Evolutionary conservation across 2,113 vertebrate species (phyloP), one percentile per base, ranked within the genome.

Genomic region (Lethenteron camtschaticum): DNA sequence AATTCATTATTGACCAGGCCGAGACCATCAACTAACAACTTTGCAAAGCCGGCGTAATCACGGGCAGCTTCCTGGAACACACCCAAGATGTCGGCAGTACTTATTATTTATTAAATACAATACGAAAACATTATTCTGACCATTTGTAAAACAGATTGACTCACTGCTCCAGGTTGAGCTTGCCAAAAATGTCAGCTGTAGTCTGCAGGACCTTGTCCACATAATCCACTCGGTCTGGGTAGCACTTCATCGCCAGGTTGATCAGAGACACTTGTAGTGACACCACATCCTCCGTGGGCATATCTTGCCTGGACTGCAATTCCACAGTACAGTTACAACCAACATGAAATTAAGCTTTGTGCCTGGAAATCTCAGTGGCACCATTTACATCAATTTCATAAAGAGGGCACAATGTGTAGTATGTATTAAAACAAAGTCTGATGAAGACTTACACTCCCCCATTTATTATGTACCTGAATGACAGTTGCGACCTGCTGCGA

Each of bases 401-500:
- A 9, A 6, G 55, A 56, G 69, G 14, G 9, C 55, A 12, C 56
- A 68, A 12, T 55, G 24, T 71, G 6, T 41, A 41, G 41, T 41
- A 41, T 41, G 41, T 41, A 41, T 41, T 41, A 41, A 41, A 41
- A 41, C 41, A 41, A 41, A 41, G 41, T 41, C 5, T 41, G 41
- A 7, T 41, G 41, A 41, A 41, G 41, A 41, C 41, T 41, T 41
- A 41, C 41, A 41, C 24, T 41, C 16, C 3, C 41, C 41, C 41
- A 41, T 41, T 41, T 41, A 41, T 41, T 41, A 41, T 41, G 58
- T 56, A 96, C 92, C 81, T 99, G 90, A 76, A 97, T 99, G 72
- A 99, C 94, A 24, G 94, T 96, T 72, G 94, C 94, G 76, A 95
- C 94, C 76, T 99, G 92, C 75, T 99, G 94, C 70, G 94, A 99